A percentile compares a stretch with the other conserved stretches of the same genome.
Evolutionary conservation across 2,113 vertebrate genomes (phyloP).

Genomic region (Austrofundulus limnaeus): DNA sequence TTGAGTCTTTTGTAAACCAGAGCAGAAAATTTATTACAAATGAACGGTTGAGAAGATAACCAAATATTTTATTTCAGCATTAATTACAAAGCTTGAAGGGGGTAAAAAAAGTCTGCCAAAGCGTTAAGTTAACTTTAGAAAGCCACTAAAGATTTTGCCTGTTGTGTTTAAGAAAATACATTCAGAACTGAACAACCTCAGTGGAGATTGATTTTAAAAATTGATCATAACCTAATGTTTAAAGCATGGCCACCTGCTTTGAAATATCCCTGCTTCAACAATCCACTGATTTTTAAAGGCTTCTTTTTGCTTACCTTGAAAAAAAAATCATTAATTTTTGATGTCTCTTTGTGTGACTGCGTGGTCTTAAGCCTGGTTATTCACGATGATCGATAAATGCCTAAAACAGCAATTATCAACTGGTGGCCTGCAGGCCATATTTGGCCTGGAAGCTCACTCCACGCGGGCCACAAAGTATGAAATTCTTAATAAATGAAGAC

Average conservation of each 20-base stretch:
- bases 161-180: conserved; percentile 33
- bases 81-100: not conserved
- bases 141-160: conserved; percentile 33
- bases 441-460: not conserved
- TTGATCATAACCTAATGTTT: conserved; percentile 5
- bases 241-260: conserved; percentile 4
- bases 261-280: not conserved
- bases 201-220: conserved; percentile 20
- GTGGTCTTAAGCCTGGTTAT: not conserved
- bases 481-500: not conserved
- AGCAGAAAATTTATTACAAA: not conserved
- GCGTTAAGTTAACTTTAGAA: not conserved
- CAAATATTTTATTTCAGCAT: not conserved
- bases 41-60: not conserved
- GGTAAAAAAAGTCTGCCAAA: too few relatives aligned
- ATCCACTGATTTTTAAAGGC: too few relatives aligned
- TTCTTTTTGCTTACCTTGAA: not conserved
- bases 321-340: conserved; percentile 41
- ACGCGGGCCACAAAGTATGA: not conserved
- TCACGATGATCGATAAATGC: conserved; percentile 36
- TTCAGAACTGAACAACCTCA: conserved; percentile 31
- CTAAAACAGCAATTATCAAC: conserved; percentile 4
- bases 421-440: not conserved
- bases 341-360: conserved; percentile 6
- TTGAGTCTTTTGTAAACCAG: not conserved